Conservation (phyloP, 2,797 vertebrate species). For the Dendrocincla tyrannina region DNA sequence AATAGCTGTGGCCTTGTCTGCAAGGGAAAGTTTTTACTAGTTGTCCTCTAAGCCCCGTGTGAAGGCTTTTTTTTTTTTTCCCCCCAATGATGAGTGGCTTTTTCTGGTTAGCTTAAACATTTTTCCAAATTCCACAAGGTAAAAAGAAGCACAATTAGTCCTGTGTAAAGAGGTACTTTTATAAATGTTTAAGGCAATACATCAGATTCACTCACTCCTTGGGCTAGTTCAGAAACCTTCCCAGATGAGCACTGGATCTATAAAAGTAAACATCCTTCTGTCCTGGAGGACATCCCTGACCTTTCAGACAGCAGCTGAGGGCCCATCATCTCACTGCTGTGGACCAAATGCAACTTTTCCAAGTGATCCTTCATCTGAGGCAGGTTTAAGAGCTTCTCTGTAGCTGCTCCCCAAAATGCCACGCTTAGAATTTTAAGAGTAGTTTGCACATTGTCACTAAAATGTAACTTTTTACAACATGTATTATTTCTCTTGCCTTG, state of each 20-base stretch:
- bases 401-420: neutral
- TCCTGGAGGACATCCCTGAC: neutral
- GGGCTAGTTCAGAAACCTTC: neutral
- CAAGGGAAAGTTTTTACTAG: conserved; percentile 38
- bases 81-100: neutral
- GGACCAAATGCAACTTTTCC: neutral
- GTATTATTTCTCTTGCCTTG: neutral
- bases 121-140: neutral
- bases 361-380: neutral
- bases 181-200: neutral
- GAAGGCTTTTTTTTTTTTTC: neutral
- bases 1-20: conserved; percentile 66
- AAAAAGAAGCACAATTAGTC: neutral
- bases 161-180: neutral
- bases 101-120: conserved; percentile 12
- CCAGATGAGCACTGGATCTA: neutral
- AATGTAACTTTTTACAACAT: neutral
- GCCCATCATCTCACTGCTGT: neutral
- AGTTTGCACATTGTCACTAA: neutral
- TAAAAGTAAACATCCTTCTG: neutral
- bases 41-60: conserved; percentile 1
- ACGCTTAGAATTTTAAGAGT: neutral
- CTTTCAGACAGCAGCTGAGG: neutral
- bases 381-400: neutral
- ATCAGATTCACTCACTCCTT: neutral